A percentile compares a stretch with the other conserved stretches of the same genome.
These are phyloP conservation scores for Polydrusus tereticollis DNA, from an alignment of 2,888 invertebrate genomes.

Conservation along the genomic window DNA sequence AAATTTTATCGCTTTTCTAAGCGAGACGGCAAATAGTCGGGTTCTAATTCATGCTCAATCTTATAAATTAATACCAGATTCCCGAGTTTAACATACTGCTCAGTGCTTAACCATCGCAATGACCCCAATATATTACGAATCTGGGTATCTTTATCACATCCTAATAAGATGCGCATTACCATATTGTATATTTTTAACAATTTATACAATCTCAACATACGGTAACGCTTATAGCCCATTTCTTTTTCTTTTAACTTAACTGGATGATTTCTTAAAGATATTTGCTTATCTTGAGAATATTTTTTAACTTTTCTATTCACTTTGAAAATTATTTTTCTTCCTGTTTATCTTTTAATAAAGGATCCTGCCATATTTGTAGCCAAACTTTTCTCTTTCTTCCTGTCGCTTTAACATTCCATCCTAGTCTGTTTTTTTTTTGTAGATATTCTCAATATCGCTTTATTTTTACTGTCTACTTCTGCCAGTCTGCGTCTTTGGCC, in stretches of 20 bases:
- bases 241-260: conserved; percentile 89
- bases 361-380: conserved; percentile 85
- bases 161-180: not conserved
- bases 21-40: too few relatives aligned
- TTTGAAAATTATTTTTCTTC: conserved; percentile 96
- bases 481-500: conserved; percentile 71
- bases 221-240: conserved; percentile 66
- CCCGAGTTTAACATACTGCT: too few relatives aligned
- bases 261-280: conserved; percentile 88
- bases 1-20: too few relatives aligned
- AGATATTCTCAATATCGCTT: conserved; percentile 92
- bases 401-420: conserved; percentile 86
- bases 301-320: conserved; percentile 89
- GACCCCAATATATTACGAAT: too few relatives aligned
- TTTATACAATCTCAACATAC: not conserved
- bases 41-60: too few relatives aligned
- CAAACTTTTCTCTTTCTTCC: conserved; percentile 90
- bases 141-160: too few relatives aligned
- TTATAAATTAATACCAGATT: too few relatives aligned
- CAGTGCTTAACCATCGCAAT: too few relatives aligned
- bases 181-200: not conserved
- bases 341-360: conserved; percentile 95
- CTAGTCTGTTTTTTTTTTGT: conserved; percentile 91
- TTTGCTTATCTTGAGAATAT: conserved; percentile 97
- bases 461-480: conserved; percentile 68